Base-by-base conservation (phyloP, 2,797 vertebrate genomes). In the Novumbra hubbsi region DNA sequence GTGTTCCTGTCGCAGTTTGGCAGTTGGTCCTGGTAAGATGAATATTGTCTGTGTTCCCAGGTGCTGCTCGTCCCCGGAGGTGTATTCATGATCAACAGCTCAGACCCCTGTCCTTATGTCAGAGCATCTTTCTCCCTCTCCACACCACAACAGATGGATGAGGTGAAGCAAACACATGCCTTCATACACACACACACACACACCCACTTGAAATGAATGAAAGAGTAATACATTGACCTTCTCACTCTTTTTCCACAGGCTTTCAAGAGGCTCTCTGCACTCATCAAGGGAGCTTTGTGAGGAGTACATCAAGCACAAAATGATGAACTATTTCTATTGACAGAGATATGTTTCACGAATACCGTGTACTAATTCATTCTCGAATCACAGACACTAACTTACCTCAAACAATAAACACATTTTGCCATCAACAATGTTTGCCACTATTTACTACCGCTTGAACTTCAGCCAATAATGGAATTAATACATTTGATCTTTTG, bases 111-210 rank as follows among this genome's bases (percentile, higher is more conserved):
- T 77, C 87, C 96, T 1, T 96, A 96, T 0, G 92, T 98, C 73
- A 94, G 98, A 93, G 96, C 94, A 0, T 94, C 96, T 49, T 99
- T 96, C 83, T 99, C 98, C 24, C 78, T 93, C n/a, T 91, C 94
- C 74, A 93, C 96, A 75, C 95, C 96, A 7, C 90, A 93, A 72
- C 93, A 97, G 83, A 98, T 99, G 16, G 95, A 98, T 73, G 84
- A 94, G 89, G 98, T 98, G 83, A 0, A 41, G 17, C 41, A 52
- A n/a, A 28, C 32, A 41, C 65, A 49, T 27, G n/a, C n/a, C n/a
- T n/a, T n/a, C 11, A 57, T 27, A 19, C 32, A 19, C 60, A 41
- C 30, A 19, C 14, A 72, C 49, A 73, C 49, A 63, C 52, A 71
- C 16, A 62, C 60, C 52, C 32, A 19, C 21, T 28, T 27, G 8